Evolutionary conservation across 92 coral and sea anemone species (phyloP).

Genomic region (Zoanthus sansibaricus): DNA sequence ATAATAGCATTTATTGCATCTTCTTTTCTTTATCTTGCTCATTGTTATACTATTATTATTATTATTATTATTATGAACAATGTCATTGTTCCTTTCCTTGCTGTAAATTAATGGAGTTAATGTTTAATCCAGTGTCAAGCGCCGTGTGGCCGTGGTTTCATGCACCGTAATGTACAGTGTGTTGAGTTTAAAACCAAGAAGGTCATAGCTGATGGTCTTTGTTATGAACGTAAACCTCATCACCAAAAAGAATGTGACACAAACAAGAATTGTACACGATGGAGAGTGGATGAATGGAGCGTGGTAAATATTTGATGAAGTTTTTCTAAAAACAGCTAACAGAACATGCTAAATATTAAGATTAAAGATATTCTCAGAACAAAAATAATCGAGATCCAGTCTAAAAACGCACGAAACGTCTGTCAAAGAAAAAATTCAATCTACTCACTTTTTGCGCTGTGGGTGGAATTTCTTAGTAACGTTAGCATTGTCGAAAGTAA

Average conservation of each 20-base stretch:
- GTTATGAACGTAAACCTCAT: conserved; percentile 19
- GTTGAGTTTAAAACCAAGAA: conserved; percentile 15
- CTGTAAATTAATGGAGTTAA: not conserved
- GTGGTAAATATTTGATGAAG: not conserved
- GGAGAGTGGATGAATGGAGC: conserved; percentile 40
- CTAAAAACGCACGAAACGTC: too few species aligned
- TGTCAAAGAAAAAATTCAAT: too few species aligned
- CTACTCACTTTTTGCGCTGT: too few species aligned
- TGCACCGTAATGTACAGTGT: conserved; percentile 35
- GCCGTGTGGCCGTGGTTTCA: conserved; percentile 28
- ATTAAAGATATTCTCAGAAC: too few species aligned
- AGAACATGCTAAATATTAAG: too few species aligned
- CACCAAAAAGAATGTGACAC: conserved; percentile 23
- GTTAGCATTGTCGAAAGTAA: too few species aligned
- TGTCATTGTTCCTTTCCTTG: not conserved
- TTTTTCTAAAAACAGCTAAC: not conserved
- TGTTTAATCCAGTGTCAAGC: not conserved
- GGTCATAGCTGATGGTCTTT: conserved; percentile 12
- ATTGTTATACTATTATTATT: not conserved
- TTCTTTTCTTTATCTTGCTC: not conserved
- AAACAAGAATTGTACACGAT: conserved; percentile 26
- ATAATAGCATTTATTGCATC: not conserved
- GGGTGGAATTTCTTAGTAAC: too few species aligned
- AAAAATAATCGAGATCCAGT: too few species aligned
- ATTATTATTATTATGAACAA: not conserved